A percentile compares a stretch with the other conserved stretches of the same genome.
These are phyloP conservation scores for Trachelus troglodyta DNA, from an alignment of 2,888 invertebrate genomes.

Conservation along the genomic window DNA sequence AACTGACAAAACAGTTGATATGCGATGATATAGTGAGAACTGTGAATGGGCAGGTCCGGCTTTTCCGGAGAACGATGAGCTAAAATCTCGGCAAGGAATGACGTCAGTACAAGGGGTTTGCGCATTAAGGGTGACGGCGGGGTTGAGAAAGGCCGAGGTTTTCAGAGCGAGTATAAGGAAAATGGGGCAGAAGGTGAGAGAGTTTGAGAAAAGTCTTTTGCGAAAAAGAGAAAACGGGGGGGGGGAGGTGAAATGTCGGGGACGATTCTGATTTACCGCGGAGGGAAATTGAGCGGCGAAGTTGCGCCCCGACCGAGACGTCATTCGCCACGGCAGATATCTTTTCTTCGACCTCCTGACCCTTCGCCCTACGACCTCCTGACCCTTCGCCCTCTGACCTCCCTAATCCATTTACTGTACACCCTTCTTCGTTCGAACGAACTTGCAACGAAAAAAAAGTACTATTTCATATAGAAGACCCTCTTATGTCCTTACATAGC, in stretches of 20 bases:
- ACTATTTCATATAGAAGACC: neutral
- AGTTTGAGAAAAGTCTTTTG: constrained; percentile 36
- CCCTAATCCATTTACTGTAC: neutral
- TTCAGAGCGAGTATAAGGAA: constrained; percentile 12
- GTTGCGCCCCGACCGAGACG: constrained; percentile 26
- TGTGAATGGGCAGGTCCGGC: constrained; percentile 50
- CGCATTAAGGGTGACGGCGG: neutral
- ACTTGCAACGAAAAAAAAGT: neutral
- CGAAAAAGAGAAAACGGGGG: constrained; percentile 34
- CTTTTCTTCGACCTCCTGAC: constrained; percentile 1
- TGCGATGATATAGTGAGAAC: constrained; percentile 55
- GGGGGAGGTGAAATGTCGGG: constrained; percentile 51
- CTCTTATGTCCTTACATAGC: neutral
- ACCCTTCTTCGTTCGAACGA: neutral
- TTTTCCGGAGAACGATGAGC: constrained; percentile 29
- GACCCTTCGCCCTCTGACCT: neutral
- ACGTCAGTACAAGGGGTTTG: neutral
- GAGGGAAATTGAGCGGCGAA: constrained; percentile 49
- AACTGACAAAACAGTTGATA: constrained; percentile 65
- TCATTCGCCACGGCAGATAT: constrained; percentile 28
- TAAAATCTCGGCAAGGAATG: constrained; percentile 23
- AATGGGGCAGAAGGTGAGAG: constrained; percentile 25
- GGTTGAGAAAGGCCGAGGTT: neutral
- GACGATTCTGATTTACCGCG: constrained; percentile 56
- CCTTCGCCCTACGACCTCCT: neutral